Evolutionary conservation across 2,888 invertebrate genomes (phyloP).

Genomic region (Chalcis sispes): DNA sequence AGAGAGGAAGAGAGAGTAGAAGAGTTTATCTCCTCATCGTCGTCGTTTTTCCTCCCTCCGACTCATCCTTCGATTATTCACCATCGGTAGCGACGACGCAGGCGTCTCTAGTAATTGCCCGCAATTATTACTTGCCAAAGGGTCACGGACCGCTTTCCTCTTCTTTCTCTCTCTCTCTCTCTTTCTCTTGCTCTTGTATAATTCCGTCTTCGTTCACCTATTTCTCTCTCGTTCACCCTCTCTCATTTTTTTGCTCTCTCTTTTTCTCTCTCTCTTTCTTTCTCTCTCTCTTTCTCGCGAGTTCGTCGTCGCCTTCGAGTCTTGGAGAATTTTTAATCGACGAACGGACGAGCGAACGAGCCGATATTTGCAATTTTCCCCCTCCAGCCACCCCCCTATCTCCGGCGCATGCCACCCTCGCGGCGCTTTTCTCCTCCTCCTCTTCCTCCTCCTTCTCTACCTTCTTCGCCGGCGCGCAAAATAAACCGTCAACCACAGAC

Average conservation of each 20-base stretch:
- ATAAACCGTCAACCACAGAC: constrained; percentile 56
- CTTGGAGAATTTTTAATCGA: constrained; percentile 65
- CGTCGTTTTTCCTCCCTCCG: not conserved
- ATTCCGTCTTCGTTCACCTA: constrained; percentile 44
- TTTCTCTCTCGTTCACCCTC: not conserved
- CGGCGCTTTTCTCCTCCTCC: constrained; percentile 45
- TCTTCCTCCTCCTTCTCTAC: constrained; percentile 41
- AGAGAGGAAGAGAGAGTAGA: too few relatives aligned
- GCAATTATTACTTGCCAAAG: constrained; percentile 69
- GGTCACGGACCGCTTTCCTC: constrained; percentile 64
- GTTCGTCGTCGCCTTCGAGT: constrained; percentile 41
- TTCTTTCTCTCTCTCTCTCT: not conserved
- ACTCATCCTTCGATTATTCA: not conserved
- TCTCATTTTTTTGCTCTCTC: constrained; percentile 14
- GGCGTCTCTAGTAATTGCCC: constrained; percentile 70
- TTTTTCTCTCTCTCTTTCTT: not conserved
- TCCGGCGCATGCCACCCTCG: not conserved
- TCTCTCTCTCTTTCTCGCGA: constrained; percentile 27
- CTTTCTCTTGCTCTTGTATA: not conserved
- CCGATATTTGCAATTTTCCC: constrained; percentile 65
- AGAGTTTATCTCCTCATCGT: not conserved
- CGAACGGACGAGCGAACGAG: constrained; percentile 52
- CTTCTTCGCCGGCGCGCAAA: constrained; percentile 54
- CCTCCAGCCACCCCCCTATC: constrained; percentile 58
- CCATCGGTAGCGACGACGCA: too few relatives aligned